Evolutionary conservation across 2,113 vertebrate genomes (phyloP), one percentile per base, ranked within the genome.

Genomic region (Siniperca knerii): DNA sequence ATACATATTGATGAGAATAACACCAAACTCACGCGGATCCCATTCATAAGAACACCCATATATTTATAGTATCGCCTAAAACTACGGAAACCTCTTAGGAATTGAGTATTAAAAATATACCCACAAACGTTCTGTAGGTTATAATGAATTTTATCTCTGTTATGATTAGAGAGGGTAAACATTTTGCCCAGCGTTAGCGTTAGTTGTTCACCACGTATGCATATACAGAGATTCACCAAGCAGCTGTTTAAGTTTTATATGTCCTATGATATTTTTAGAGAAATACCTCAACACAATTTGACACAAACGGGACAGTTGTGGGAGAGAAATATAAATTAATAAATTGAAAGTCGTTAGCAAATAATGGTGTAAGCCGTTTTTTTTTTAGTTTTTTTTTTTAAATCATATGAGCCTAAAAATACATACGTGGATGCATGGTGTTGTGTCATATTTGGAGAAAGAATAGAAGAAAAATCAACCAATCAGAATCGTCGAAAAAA

Each of bases 11-110:
- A 7, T 18, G 3, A 13, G 0, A 73, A 58, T 3, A 55, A 72
- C 8, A 33, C 0, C 1, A 40, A 66, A 40, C 1, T 0, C 2
- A 71, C 37, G 21, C 16, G 2, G 1, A 33, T 48, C 57, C 4
- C 75, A 80, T 7, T 12, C 18, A 70, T 8, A 25, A 37, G 18
- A 29, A 52, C 16, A 66, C 58, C 48, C 9, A 10, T 50, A 2
- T 61, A 69, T 35, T 6, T 20, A 84, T 95, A 92, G 95, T 95
- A 89, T 81, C 67, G 75, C 68, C 94, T 44, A 65, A 79, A 92
- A 90, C 93, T 96, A 96, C 93, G 94, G 95, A 80, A 88, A 57
- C 82, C 75, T 29, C 25, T 18, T 46, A 89, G 89, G 75, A 29
- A 71, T 75, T 62, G 25, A 65, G 15, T 18, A 50, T 42, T 1